Conservation (phyloP, 2,797 vertebrate genomes). For the Australoheros facetus region DNA sequence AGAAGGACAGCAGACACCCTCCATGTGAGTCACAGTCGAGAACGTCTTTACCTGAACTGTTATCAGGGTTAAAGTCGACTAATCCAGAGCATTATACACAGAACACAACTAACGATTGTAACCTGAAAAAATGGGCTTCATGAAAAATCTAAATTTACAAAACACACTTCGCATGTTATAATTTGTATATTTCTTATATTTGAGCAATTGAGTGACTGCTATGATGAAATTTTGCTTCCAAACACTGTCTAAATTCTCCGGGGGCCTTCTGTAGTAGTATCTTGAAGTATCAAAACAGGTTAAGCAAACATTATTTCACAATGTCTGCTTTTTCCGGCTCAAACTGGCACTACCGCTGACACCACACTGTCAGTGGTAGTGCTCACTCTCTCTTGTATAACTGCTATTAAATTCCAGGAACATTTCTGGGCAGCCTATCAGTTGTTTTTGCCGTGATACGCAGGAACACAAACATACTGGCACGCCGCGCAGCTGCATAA, state of each 20-base stretch:
- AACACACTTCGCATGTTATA: too few relatives aligned
- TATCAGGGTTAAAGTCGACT: not conserved
- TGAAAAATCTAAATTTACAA: not conserved
- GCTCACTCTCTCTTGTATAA: constrained; percentile 43
- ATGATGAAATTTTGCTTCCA: fast-evolving
- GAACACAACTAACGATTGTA: not conserved
- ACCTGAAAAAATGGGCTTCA: not conserved
- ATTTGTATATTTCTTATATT: not conserved
- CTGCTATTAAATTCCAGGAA: constrained; percentile 27
- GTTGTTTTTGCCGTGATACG: constrained; percentile 44
- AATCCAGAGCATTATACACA: not conserved
- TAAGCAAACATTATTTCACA: not conserved
- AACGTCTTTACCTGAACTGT: not conserved
- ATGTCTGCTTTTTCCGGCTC: not conserved
- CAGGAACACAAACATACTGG: not conserved
- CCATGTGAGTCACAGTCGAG: not conserved
- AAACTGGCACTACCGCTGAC: not conserved
- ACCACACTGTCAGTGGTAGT: not conserved
- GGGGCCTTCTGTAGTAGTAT: not conserved
- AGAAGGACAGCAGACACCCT: not conserved
- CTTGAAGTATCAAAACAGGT: not conserved
- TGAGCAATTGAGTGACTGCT: not conserved
- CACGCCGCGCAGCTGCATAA: constrained; percentile 12
- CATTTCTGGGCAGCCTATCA: not conserved
- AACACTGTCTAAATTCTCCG: not conserved